Conservation (phyloP, 2,797 vertebrate genomes). For the Tolypeutes matacus region DNA sequence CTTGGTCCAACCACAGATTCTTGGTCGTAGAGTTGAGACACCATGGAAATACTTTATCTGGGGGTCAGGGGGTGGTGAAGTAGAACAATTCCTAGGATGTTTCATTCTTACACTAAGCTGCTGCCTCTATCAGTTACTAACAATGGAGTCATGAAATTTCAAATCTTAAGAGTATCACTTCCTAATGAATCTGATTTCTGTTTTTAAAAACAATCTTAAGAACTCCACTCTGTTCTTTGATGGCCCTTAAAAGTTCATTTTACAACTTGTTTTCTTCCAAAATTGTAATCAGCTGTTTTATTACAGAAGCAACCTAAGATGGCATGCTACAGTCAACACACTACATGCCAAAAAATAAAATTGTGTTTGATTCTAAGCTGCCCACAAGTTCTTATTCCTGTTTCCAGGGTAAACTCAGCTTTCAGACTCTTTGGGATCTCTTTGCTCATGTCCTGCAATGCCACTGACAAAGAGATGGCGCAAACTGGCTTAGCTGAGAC, state of each 20-base stretch:
- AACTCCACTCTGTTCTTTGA: constrained; percentile 40
- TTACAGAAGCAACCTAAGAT: constrained; percentile 67
- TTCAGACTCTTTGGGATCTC: constrained; percentile 26
- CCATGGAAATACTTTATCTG: constrained; percentile 29
- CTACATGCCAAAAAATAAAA: constrained; percentile 16
- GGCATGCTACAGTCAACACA: constrained; percentile 37
- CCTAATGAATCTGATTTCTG: background rate
- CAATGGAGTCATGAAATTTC: background rate
- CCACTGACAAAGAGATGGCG: constrained; percentile 66
- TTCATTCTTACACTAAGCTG: background rate
- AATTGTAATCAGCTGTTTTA: constrained; percentile 68
- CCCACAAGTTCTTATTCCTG: constrained; percentile 45
- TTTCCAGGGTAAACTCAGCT: constrained; percentile 64
- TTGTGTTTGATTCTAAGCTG: constrained; percentile 58
- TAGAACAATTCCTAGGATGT: background rate
- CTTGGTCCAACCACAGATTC: constrained; percentile 58
- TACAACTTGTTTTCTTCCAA: constrained; percentile 62
- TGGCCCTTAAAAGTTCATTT: constrained; percentile 57
- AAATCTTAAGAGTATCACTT: background rate
- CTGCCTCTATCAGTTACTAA: background rate
- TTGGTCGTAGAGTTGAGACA: constrained; percentile 31
- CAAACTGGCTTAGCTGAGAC: constrained; percentile 70
- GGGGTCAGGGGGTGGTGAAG: background rate
- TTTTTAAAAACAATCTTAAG: constrained; percentile 75
- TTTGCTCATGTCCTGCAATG: constrained; percentile 57